Evolutionary conservation across 2,113 vertebrate species (phyloP), one percentile per base, ranked within the genome.

Genomic region (Tapirus terrestris): DNA sequence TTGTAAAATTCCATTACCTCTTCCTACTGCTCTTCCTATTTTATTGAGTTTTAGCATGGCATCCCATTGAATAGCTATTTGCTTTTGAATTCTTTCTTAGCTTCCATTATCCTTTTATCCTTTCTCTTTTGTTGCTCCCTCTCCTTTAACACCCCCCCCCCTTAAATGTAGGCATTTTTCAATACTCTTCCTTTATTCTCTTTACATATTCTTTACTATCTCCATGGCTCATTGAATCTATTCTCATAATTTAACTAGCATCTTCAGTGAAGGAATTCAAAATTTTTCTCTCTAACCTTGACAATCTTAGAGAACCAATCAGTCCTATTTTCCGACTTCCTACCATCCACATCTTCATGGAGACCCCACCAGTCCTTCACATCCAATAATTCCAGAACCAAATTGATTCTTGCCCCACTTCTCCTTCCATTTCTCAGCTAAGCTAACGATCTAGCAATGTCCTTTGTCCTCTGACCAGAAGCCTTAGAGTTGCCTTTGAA

Each of bases 361-460:
- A 58, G 8, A 56, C 31, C 21, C 16, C 25, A 5, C 31, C 8
- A 53, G 51, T 53, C 51, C 51, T 16, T 53, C 51, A 7, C 43
- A 3, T 13, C n/a, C 61, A 3, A 0, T 0, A 2, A 8, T 18
- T 39, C 63, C 43, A 14, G 39, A 70, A 21, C 45, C 8, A 27
- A 14, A 13, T 17, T 18, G 60, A 2, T n/a, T 51, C n/a, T 7
- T 16, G 51, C 4, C 58, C 27, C 8, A 36, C 8, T 56, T 23
- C 76, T 83, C 13, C 20, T 36, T 0, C 92, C 25, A 14, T 45
- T 43, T 39, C 53, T 68, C 31, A 8, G 16, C 51, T 27, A 58
- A 61, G 43, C 29, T 17, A 6, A 33, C 29, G 58, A 70, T 70
- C 81, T 58, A 9, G 9, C 1, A 8, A 5, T 12, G 8, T 3